Evolutionary conservation across 2,888 invertebrate genomes (phyloP), one percentile per base, ranked within the genome.

Genomic region (Stenurella melanura): DNA sequence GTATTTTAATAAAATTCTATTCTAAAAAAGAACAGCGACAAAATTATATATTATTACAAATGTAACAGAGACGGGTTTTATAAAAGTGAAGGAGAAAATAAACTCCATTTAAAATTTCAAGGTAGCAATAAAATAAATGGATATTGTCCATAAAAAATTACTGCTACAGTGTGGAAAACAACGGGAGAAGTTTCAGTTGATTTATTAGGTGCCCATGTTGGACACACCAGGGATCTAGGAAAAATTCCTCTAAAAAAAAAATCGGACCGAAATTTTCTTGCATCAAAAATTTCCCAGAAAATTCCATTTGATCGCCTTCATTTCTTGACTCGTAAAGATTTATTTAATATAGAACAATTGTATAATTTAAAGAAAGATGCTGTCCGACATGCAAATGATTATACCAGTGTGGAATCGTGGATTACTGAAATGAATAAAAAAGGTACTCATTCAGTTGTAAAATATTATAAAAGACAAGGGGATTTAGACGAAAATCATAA

Each of bases 381-480:
- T 30, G 63, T 63, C 30, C 26, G 63, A 6, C 63, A 63, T 26
- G 26, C 63, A 26, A 64, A 64, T 64, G 64, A 64, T 64, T 64
- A 30, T 34, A 11, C 26, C 12, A 64, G 64, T 64, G 64, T 64
- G n/a, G 18, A 64, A 38, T n/a, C 64, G 1, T 64, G 64, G 64
- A 11, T 64, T 12, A 34, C 3, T 10, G 9, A 64, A 64, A 6
- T 11, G 26, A 30, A 5, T 34, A 30, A 64, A 34, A 0, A 18
- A 11, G 18, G 64, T 42, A n/a, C 17, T 2, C 2, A 70, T 54
- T 75, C 75, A 18, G 17, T 75, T 17, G 66, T 75, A n/a, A 75
- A 63, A 64, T 75, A 30, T 38, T 75, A 38, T 58, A 75, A 75
- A 63, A n/a, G 34, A 11, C 64, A 71, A 30, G 71, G 75, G 17